Percentiles rank a stretch among this genome's conserved stretches.
These are phyloP conservation scores for Eleginops maclovinus DNA, from an alignment of 2,113 vertebrate genomes.

Conservation along the genomic window DNA sequence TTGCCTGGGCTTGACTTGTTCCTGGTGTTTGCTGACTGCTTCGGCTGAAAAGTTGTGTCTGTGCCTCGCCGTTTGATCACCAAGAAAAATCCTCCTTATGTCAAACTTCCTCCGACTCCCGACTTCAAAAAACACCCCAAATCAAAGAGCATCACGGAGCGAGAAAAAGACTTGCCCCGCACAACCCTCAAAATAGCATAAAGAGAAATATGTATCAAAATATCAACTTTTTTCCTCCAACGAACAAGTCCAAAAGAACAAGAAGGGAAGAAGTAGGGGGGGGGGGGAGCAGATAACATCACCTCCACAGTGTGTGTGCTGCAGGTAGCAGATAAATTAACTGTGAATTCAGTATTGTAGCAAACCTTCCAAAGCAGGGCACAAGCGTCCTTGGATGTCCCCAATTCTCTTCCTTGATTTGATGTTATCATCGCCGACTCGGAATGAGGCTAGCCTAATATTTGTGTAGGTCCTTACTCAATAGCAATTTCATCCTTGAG, in stretches of 20 bases:
- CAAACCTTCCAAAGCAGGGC: slow-evolving; percentile 42
- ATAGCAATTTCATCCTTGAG: slow-evolving; percentile 67
- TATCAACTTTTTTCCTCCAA: slow-evolving; percentile 59
- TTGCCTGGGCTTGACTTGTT: slow-evolving; percentile 25
- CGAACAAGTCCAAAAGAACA: slow-evolving; percentile 63
- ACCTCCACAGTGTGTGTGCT: slow-evolving; percentile 47
- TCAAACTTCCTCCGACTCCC: slow-evolving; percentile 62
- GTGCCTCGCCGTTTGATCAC: slow-evolving; percentile 60
- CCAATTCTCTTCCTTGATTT: slow-evolving; percentile 35
- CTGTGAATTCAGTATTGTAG: slow-evolving; percentile 27
- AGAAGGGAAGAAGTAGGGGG: background rate
- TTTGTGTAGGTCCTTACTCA: slow-evolving; percentile 55
- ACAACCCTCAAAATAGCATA: slow-evolving; percentile 63
- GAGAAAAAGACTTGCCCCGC: slow-evolving; percentile 54
- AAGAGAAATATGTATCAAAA: slow-evolving; percentile 71
- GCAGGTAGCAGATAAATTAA: slow-evolving; percentile 59
- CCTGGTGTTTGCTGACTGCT: slow-evolving; percentile 21
- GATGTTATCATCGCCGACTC: slow-evolving; percentile 61
- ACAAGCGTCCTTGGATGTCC: slow-evolving; percentile 68
- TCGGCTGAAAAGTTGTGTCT: slow-evolving; percentile 62
- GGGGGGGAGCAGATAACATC: slow-evolving; percentile 50
- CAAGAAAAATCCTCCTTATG: slow-evolving; percentile 63
- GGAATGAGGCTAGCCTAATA: slow-evolving; percentile 48
- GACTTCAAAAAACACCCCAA: slow-evolving; percentile 60
- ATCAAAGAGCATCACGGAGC: slow-evolving; percentile 69